Base-by-base conservation (phyloP, 2,888 invertebrate genomes). In the Nephrotoma guestfalica region DNA sequence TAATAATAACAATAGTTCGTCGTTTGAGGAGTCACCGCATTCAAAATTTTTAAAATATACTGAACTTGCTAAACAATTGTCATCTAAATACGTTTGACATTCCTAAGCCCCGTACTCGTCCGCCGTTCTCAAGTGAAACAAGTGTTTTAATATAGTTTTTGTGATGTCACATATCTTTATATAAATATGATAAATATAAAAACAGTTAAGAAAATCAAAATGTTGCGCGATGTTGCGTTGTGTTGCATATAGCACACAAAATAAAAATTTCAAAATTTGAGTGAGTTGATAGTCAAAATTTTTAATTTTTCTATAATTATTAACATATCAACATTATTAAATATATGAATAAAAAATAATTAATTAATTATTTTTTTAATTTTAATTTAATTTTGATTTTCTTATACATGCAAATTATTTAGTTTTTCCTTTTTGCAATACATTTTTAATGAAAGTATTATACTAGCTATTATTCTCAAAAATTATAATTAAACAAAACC, bases 41-140 rank as follows among this genome's bases (percentile, higher is more conserved):
- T 97, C 98, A 89, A 99, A 98, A 93, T 98, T 98, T 94, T 95
- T 98, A 89, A 98, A 98, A 93, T 99, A 99, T 93, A 98, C 98
- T 91, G 98, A 99, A 93, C 95, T 99, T 93, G 99, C 99, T 90
- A 98, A 98, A 93, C 98, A 99, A 93, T 93, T 99, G 92, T 98
- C 98, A 91, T 98, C 97, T 93, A 98, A 98, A 93, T 98, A 97
- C 93, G 96, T 96, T 94, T 97, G 96, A 94, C 88, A 89, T 89
- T 89, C 88, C 92, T 88, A 88, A 88, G 71, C 71, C 71, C 71
- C 30, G 30, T 30, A 9, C 71, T 9, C 30, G 71, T 13, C 15
- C 51, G 6, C 30, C 71, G 2, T 9, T 30, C 71, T 71, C 30
- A 71, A 71, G 71, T 71, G 71, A 71, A 71, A 18, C 71, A 71